Evolutionary conservation across 2,113 vertebrate species (phyloP).

Genomic region (Muntiacus reevesi): DNA sequence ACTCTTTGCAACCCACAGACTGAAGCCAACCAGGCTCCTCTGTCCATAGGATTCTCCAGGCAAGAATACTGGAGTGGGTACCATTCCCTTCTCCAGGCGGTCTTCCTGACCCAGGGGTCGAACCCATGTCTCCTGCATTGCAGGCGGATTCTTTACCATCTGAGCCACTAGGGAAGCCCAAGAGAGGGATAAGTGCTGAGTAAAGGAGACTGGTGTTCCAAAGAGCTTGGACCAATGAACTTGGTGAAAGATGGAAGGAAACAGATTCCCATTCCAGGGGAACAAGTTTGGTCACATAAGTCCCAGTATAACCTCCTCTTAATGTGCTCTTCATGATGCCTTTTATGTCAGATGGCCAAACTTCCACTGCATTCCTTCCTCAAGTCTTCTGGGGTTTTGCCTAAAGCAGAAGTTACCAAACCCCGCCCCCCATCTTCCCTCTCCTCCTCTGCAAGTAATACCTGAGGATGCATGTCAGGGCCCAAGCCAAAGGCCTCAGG

Average conservation of each 20-base stretch:
- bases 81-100: background rate
- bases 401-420: background rate
- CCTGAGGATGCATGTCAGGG: accelerated
- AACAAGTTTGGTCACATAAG: background rate
- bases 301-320: too few species aligned
- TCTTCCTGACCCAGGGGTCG: background rate
- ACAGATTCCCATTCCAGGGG: background rate
- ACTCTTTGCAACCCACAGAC: background rate
- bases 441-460: background rate
- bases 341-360: too few species aligned
- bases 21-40: background rate
- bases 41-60: background rate
- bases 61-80: background rate
- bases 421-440: background rate
- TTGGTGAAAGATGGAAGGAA: background rate
- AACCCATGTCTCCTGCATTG: background rate
- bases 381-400: background rate
- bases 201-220: background rate
- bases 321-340: background rate
- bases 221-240: accelerated
- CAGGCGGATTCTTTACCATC: background rate
- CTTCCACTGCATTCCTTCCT: too few species aligned
- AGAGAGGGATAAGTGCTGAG: background rate
- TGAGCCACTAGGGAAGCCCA: background rate
- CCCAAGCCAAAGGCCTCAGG: background rate